Evolutionary conservation across 2,113 vertebrate genomes (phyloP), one percentile per base, ranked within the genome.

Genomic region (Aphyosemion australe): DNA sequence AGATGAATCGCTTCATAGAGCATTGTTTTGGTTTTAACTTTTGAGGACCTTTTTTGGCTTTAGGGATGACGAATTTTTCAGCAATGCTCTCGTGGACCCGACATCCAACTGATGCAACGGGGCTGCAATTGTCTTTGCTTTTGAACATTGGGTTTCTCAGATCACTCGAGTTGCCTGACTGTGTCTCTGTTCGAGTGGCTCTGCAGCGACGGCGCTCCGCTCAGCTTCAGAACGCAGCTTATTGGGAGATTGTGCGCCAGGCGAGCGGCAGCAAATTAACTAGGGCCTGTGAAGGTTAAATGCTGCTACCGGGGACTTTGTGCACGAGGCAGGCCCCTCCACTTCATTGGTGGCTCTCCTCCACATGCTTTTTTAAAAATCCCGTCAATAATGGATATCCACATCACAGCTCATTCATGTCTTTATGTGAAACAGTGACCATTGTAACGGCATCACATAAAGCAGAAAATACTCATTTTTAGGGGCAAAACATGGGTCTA

Each of bases 91-190:
- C 47, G 12, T 53, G 78, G 82, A 84, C 87, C 65, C 50, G 61
- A 79, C 77, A 62, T 83, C 81, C 79, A 69, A 75, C 84, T 91
- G 88, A 91, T 84, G 89, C 88, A 91, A 91, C 3, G 53, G 32
- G 67, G 63, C 75, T 87, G 89, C 89, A 90, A 91, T 83, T 88
- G 85, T 89, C 82, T 81, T 70, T 73, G 72, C 74, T 86, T 84
- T 84, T 86, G 72, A 84, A 84, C 78, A 71, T 60, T 50, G 75
- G 39, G 50, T 82, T 85, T 81, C 67, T 84, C 75, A 72, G 80
- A 88, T 84, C 66, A 77, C 69, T 56, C 6, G 62, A 51, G 67
- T 66, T 78, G 69, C 76, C 61, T 60, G 14, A 20, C 64, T 39
- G 63, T 15, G 61, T 73, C 54, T 74, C 57, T 64, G 73, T 60